These are phyloP conservation scores for Meloidogyne hapla DNA, from an alignment of 1,140 invertebrate genomes.

Conservation along the genomic window DNA sequence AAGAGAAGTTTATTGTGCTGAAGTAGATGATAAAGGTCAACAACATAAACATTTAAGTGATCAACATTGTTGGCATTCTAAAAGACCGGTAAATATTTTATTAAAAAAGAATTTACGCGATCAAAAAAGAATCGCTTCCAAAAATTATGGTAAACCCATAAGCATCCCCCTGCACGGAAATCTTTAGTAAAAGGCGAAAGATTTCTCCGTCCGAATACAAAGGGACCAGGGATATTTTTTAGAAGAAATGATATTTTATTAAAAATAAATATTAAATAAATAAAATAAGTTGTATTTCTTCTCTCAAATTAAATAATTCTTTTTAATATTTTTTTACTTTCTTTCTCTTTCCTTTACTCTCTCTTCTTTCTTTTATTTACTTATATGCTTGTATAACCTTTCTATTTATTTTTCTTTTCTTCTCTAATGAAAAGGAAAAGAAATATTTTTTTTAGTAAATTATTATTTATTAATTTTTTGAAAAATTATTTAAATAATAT, in stretches of 20 bases:
- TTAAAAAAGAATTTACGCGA: background rate
- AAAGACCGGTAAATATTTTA: conserved; percentile 31
- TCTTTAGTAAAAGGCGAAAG: conserved; percentile 48
- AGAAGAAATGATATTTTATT: too few species aligned
- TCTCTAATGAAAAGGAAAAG: too few species aligned
- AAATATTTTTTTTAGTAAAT: too few species aligned
- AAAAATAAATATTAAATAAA: too few species aligned
- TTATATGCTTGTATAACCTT: too few species aligned
- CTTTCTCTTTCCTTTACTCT: too few species aligned
- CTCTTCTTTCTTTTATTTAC: too few species aligned
- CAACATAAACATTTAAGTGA: conserved; percentile 34
- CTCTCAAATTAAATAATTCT: background rate
- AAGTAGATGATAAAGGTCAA: conserved; percentile 18
- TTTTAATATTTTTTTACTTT: background rate
- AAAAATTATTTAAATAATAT: too few species aligned
- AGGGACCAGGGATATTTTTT: conserved; percentile 13
- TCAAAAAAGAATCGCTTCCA: background rate
- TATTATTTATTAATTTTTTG: too few species aligned
- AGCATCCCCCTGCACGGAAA: conserved; percentile 44
- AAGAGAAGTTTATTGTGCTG: conserved; percentile 64
- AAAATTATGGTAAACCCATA: conserved; percentile 39
- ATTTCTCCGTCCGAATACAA: conserved; percentile 35
- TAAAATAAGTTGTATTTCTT: too few species aligned
- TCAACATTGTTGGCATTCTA: conserved; percentile 43
- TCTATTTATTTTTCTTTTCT: too few species aligned